Evolutionary conservation across 2,113 vertebrate genomes (phyloP).

Genomic region (Peromyscus californicus): DNA sequence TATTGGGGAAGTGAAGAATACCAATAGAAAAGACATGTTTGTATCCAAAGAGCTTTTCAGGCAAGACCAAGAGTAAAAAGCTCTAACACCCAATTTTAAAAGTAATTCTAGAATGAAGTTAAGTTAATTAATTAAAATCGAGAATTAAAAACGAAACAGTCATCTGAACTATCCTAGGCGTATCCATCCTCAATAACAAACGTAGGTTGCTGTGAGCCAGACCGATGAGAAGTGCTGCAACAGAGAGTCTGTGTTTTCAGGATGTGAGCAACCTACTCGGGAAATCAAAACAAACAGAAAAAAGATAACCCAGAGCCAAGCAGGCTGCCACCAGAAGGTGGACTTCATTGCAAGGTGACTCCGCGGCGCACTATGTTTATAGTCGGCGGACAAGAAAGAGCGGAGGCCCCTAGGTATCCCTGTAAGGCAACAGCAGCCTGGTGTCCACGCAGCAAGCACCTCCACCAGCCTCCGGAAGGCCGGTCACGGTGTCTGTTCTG

Average conservation of each 20-base stretch:
- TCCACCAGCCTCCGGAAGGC: not conserved
- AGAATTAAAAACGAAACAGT: too few species aligned
- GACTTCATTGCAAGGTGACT: not conserved
- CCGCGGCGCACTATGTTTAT: not conserved
- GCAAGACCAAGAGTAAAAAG: not conserved
- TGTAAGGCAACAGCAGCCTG: not conserved
- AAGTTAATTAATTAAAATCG: not conserved
- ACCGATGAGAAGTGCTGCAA: not conserved
- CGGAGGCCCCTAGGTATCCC: not conserved
- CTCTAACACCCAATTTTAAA: not conserved
- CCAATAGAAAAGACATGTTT: not conserved
- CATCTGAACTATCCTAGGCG: not conserved
- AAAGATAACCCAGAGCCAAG: constrained; percentile 20
- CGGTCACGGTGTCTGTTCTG: not conserved
- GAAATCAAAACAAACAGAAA: constrained; percentile 58
- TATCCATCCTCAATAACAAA: not conserved
- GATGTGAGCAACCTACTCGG: not conserved
- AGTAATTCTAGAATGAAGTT: not conserved
- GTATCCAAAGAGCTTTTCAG: not conserved
- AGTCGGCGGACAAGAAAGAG: not conserved
- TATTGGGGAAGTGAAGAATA: not conserved
- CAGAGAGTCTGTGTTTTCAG: constrained; percentile 20
- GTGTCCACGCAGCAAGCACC: not conserved
- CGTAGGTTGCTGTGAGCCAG: not conserved
- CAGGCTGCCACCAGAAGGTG: not conserved